These are phyloP conservation scores for Pterobdella sp. DNA, from an alignment of 2,888 invertebrate genomes.

Conservation along the genomic window DNA sequence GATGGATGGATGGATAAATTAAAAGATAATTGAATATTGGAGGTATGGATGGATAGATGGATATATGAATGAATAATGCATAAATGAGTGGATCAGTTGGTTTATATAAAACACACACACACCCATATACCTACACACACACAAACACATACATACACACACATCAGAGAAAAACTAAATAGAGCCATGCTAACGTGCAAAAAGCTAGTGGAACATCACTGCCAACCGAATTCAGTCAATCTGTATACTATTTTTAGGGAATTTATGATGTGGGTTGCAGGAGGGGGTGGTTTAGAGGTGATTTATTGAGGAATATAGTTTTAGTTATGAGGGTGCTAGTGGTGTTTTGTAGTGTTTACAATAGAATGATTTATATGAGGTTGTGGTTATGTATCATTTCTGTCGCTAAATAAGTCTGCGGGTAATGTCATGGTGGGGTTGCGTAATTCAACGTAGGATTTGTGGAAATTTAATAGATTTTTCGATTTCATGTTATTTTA, in stretches of 20 bases:
- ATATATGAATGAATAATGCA: neutral
- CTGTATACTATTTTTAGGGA: slow-evolving; percentile 1
- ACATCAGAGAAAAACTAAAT: slow-evolving; percentile 18
- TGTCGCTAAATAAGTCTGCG: neutral
- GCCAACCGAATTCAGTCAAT: slow-evolving; percentile 13
- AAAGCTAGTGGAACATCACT: slow-evolving; percentile 15
- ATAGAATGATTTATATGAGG: neutral
- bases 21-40: neutral
- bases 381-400: too few species aligned
- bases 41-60: neutral
- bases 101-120: too few species aligned
- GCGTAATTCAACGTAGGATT: neutral
- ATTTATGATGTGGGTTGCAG: slow-evolving; percentile 8
- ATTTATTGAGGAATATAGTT: neutral
- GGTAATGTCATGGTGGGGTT: neutral
- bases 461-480: neutral
- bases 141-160: neutral
- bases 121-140: neutral
- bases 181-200: neutral
- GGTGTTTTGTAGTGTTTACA: neutral
- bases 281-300: neutral
- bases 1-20: neutral
- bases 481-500: neutral
- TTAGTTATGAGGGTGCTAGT: neutral
- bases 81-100: neutral